Conservation (phyloP, 2,888 invertebrate genomes). For the Adelphocoris suturalis region DNA sequence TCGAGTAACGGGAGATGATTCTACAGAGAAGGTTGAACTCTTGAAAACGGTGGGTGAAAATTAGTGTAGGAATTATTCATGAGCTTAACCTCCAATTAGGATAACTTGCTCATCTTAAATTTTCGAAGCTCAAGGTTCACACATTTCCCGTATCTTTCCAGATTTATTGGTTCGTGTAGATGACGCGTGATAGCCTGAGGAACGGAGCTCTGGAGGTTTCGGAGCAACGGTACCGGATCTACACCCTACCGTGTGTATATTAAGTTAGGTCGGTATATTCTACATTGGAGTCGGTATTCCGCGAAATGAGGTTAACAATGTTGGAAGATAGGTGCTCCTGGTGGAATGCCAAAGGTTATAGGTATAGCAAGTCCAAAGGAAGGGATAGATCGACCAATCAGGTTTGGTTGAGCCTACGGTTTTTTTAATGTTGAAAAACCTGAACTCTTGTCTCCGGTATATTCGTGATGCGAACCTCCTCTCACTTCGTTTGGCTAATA, state of each 20-base stretch:
- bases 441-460: neutral
- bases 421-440: conserved; percentile 13
- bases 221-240: neutral
- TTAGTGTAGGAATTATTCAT: no score
- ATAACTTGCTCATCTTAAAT: neutral
- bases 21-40: no score
- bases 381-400: neutral
- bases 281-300: neutral
- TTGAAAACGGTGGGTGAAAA: no score
- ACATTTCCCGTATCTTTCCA: neutral
- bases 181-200: conserved; percentile 11
- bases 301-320: neutral
- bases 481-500: conserved; percentile 3
- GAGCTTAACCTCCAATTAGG: neutral
- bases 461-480: neutral
- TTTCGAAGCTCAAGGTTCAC: neutral
- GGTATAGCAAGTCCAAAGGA: conserved; percentile 2
- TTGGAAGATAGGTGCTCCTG: neutral
- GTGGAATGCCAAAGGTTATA: conserved; percentile 18
- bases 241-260: neutral
- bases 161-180: conserved; percentile 7
- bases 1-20: no score
- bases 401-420: conserved; percentile 7
- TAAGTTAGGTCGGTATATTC: neutral
- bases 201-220: neutral